Conservation (phyloP, 2,113 vertebrate species). For the Nycticorax nycticorax region DNA sequence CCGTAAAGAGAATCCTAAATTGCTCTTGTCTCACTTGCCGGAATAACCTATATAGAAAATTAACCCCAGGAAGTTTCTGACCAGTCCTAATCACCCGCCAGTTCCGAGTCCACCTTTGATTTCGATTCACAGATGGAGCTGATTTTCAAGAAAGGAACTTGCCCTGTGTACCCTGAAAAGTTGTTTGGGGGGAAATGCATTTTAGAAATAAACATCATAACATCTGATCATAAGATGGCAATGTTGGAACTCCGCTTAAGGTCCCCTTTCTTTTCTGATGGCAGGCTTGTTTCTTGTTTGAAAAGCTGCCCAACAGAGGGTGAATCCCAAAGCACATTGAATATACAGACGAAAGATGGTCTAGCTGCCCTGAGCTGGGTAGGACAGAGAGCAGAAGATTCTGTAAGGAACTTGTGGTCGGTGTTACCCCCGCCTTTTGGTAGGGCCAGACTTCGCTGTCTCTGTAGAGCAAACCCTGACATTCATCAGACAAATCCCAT, state of each 20-base stretch:
- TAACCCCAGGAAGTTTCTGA: background rate
- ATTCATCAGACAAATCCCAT: background rate
- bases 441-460: background rate
- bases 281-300: background rate
- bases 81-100: background rate
- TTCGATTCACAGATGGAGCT: background rate
- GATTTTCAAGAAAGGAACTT: constrained; percentile 28
- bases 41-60: background rate
- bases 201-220: background rate
- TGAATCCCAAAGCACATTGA: background rate
- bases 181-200: background rate
- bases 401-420: background rate
- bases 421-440: background rate
- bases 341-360: background rate
- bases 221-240: background rate
- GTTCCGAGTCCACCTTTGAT: background rate
- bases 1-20: background rate
- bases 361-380: background rate
- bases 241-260: background rate
- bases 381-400: background rate
- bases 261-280: background rate
- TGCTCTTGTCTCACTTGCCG: background rate
- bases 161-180: background rate
- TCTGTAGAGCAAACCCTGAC: background rate
- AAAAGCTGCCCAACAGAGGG: background rate